Evolutionary conservation across 2,797 vertebrate genomes (phyloP).

Genomic region (Arremon brunneinucha): DNA sequence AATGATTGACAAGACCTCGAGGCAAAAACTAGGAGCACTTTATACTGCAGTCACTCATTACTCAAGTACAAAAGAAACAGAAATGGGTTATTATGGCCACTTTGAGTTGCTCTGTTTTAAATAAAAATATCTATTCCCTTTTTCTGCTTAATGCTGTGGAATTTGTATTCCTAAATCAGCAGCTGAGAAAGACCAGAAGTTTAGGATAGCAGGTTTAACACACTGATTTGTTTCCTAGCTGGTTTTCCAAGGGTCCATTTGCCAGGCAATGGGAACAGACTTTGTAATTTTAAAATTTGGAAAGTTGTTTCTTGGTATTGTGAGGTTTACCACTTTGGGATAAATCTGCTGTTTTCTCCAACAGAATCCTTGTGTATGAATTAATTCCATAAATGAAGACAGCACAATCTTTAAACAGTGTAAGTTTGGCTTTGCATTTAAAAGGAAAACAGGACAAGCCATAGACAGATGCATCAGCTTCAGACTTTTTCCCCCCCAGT

Average conservation of each 20-base stretch:
- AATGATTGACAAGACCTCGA: slow-evolving; percentile 67
- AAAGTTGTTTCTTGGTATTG: background rate
- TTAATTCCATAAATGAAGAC: background rate
- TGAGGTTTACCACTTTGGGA: background rate
- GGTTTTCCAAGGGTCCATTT: background rate
- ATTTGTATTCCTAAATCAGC: background rate
- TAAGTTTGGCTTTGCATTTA: background rate
- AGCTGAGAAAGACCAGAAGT: background rate
- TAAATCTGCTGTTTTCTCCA: background rate
- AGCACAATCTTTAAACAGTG: background rate
- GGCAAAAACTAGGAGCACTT: slow-evolving; percentile 38
- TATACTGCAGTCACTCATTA: slow-evolving; percentile 37
- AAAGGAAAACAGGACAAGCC: background rate
- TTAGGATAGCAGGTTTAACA: background rate
- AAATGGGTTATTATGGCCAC: slow-evolving; percentile 20
- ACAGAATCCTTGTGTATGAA: background rate
- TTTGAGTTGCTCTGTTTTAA: slow-evolving; percentile 20
- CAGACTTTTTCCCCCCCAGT: fast-evolving
- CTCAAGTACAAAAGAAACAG: slow-evolving; percentile 9
- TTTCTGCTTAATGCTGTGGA: background rate
- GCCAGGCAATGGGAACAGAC: background rate
- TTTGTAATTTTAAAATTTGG: background rate
- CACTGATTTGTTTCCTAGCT: background rate
- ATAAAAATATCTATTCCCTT: slow-evolving; percentile 4
- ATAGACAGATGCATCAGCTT: background rate